Percentiles rank a stretch among this genome's conserved stretches.
Conservation (phyloP, 2,888 invertebrate species). For the Automeris io region DNA sequence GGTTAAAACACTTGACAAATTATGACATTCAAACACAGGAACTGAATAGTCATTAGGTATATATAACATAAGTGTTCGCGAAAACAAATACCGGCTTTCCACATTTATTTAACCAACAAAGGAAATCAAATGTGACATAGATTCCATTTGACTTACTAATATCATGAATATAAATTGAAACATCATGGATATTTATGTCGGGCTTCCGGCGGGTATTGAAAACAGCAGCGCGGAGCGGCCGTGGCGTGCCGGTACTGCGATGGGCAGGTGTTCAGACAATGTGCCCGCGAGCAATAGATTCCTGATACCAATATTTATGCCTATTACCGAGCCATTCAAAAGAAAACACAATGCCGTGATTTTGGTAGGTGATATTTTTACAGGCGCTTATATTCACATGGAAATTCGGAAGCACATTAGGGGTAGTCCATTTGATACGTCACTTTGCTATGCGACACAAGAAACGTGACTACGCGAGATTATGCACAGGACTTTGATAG, state of each 20-base stretch:
- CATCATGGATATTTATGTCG: conserved; percentile 72
- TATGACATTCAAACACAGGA: background rate
- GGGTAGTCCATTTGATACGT: no score
- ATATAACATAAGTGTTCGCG: background rate
- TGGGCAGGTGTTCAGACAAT: conserved; percentile 71
- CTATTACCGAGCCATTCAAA: conserved; percentile 59
- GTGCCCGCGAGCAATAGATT: conserved; percentile 64
- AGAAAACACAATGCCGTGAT: conserved; percentile 50
- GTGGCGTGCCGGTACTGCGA: conserved; percentile 39
- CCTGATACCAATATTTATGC: conserved; percentile 70
- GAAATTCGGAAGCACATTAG: no score
- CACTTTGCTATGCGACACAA: no score
- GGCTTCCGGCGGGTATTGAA: conserved; percentile 60
- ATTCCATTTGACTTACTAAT: conserved; percentile 70
- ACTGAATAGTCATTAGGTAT: background rate
- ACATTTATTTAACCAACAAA: conserved; percentile 63
- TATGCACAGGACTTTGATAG: no score
- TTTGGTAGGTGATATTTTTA: conserved; percentile 27
- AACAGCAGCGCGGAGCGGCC: no score
- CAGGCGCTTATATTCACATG: conserved; percentile 14
- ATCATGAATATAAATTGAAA: conserved; percentile 76
- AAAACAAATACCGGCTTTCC: conserved; percentile 1
- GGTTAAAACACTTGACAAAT: no score
- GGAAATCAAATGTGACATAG: conserved; percentile 70
- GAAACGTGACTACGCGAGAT: no score